Conservation (phyloP, 2,888 invertebrate genomes). For the Therioaphis trifolii region DNA sequence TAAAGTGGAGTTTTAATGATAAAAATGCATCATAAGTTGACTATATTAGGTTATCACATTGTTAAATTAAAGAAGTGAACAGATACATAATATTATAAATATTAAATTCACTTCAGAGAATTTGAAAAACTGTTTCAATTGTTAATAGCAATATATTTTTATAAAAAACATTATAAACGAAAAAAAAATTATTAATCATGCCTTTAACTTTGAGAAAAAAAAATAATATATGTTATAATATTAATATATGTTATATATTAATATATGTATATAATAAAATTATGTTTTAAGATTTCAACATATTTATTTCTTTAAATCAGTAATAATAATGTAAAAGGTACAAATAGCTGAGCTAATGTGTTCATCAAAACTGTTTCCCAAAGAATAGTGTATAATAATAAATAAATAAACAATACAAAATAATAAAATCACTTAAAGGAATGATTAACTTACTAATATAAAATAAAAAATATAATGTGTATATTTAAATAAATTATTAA, state of each 20-base stretch:
- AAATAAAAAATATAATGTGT: slow-evolving; percentile 27
- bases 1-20: too few species aligned
- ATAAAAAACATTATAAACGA: not conserved
- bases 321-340: not conserved
- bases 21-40: too few species aligned
- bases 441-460: slow-evolving; percentile 30
- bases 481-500: slow-evolving; percentile 30
- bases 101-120: too few species aligned
- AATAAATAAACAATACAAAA: slow-evolving; percentile 46
- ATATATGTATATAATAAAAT: too few species aligned
- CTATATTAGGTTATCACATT: not conserved
- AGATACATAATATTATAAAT: too few species aligned
- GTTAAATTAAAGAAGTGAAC: not conserved
- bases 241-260: not conserved
- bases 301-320: too few species aligned
- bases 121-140: too few species aligned
- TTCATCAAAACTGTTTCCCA: slow-evolving; percentile 2
- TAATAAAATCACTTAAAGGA: slow-evolving; percentile 25
- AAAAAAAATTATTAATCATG: not conserved
- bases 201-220: not conserved
- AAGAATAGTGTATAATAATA: slow-evolving; percentile 42
- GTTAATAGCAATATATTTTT: not conserved
- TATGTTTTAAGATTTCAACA: too few species aligned
- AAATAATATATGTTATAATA: slow-evolving; percentile 4
- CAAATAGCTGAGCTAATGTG: not conserved